These are phyloP conservation scores for Lota lota DNA, from an alignment of 2,113 vertebrate genomes.

Conservation along the genomic window DNA sequence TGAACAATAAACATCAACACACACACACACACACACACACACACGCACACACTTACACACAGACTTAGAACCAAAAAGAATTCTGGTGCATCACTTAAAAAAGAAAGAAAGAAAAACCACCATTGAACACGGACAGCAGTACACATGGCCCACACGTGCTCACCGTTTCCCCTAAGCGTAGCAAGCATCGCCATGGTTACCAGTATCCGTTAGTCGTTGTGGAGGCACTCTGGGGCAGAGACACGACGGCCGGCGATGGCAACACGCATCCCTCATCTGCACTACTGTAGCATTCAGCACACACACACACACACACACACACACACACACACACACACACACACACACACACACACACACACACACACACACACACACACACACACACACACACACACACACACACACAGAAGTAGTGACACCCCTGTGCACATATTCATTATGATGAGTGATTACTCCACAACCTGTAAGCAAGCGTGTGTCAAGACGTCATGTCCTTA, in stretches of 20 bases:
- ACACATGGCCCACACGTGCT: not conserved
- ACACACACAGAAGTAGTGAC: not conserved
- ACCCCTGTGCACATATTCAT: too few relatives aligned
- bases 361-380: not conserved
- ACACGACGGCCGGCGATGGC: too few relatives aligned
- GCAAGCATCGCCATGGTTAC: too few relatives aligned
- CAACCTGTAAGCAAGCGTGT: not conserved
- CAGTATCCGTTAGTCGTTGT: too few relatives aligned
- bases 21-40: not conserved
- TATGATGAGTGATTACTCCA: too few relatives aligned
- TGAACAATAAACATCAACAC: not conserved
- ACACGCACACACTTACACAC: not conserved
- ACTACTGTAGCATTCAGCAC: not conserved
- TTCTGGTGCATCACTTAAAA: too few relatives aligned
- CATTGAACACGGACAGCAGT: not conserved
- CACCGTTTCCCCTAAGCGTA: too few relatives aligned
- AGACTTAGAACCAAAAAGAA: not conserved
- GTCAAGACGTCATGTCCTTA: not conserved
- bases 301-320: slow-evolving; percentile 1
- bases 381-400: not conserved
- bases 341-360: slow-evolving; percentile 30
- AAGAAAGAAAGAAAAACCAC: too few relatives aligned
- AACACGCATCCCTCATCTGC: too few relatives aligned
- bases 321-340: slow-evolving; percentile 27
- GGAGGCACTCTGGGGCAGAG: too few relatives aligned